Evolutionary conservation across 1,140 invertebrate genomes (phyloP).

Genomic region (Delia radicum): DNA sequence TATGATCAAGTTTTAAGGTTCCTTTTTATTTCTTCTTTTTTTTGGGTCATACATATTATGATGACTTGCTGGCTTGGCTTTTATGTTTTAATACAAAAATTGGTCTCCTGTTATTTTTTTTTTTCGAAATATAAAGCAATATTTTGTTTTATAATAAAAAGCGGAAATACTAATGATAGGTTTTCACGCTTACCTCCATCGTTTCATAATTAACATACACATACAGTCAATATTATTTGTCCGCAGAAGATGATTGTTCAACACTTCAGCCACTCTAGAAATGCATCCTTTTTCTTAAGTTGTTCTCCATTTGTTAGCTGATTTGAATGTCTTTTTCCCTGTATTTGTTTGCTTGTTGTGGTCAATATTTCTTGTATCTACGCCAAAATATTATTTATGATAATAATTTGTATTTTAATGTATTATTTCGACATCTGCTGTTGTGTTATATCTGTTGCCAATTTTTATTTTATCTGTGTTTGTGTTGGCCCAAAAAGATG

Average conservation of each 20-base stretch:
- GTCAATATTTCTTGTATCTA: background rate
- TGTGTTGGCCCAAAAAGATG: background rate
- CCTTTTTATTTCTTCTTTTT: background rate
- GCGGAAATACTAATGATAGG: slow-evolving; percentile 55
- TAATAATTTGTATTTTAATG: slow-evolving; percentile 32
- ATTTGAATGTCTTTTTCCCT: background rate
- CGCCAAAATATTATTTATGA: slow-evolving; percentile 2
- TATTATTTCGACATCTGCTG: slow-evolving; percentile 5
- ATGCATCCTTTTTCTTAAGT: background rate
- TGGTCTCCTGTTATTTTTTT: background rate
- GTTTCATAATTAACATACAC: background rate
- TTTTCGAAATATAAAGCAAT: background rate
- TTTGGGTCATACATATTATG: background rate
- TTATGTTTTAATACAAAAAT: background rate
- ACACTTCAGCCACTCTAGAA: background rate
- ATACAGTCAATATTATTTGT: background rate
- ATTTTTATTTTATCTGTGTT: slow-evolving; percentile 49
- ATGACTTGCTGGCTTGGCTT: background rate
- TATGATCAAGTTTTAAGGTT: slow-evolving; percentile 27
- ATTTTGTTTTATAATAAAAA: slow-evolving; percentile 52
- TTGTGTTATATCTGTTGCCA: slow-evolving; percentile 38
- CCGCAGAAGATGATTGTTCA: too few relatives aligned
- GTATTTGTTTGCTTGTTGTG: background rate
- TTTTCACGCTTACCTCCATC: slow-evolving; percentile 29
- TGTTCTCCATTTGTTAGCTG: background rate